phyloP scores from a whole-genome alignment of 2,113 vertebrate species.

The Todiramphus chloris region DNA sequence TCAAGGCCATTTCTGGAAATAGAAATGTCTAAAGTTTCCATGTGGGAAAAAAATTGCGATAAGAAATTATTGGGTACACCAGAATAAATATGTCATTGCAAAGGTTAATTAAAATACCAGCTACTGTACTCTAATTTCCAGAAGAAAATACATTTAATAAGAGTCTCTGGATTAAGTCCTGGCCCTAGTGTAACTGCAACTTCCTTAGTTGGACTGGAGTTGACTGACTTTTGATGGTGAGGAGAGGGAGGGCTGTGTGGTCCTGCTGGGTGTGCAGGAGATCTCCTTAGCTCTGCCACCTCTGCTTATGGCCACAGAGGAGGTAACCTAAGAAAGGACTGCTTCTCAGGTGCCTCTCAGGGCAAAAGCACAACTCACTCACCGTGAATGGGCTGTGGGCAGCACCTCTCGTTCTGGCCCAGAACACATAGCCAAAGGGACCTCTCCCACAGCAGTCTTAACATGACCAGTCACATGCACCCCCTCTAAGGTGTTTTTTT shows the following conservation, averaged over 20 bases:
- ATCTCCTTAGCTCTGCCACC: neutral
- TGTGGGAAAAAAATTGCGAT: neutral
- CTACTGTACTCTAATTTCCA: conserved; percentile 17
- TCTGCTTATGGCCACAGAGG: neutral
- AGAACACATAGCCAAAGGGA: neutral
- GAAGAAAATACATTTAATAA: conserved; percentile 32
- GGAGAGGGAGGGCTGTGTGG: neutral
- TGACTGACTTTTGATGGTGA: neutral
- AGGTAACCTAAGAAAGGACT: neutral
- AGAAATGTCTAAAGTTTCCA: conserved; percentile 41
- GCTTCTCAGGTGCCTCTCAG: neutral
- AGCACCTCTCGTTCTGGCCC: neutral
- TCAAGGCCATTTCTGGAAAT: conserved; percentile 8
- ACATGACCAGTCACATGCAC: neutral
- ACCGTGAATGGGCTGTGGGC: neutral
- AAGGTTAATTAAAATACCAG: conserved; percentile 44
- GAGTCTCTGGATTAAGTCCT: neutral
- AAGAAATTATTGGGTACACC: conserved; percentile 1
- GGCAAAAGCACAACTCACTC: neutral
- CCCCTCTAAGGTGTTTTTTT: neutral
- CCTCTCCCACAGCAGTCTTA: neutral
- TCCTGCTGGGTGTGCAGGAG: neutral
- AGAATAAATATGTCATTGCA: conserved; percentile 37
- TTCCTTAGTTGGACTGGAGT: neutral
- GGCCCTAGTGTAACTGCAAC: neutral